A percentile compares a stretch with the other conserved stretches of the same genome.
These are phyloP conservation scores for Columbina picui DNA, from an alignment of 2,113 vertebrate genomes.

Conservation along the genomic window DNA sequence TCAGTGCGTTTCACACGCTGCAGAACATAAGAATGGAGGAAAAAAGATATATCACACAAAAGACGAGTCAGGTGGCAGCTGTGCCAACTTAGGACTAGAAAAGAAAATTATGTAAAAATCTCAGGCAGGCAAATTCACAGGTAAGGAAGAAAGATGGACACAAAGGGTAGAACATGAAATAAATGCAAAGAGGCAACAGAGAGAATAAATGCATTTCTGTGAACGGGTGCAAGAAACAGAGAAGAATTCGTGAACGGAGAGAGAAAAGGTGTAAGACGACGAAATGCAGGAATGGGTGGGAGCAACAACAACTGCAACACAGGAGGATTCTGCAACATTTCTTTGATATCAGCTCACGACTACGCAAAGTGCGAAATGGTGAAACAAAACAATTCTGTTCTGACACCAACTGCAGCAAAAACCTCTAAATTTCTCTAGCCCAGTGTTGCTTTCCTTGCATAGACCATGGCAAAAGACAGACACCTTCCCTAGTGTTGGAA, in stretches of 20 bases:
- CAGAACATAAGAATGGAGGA: neutral
- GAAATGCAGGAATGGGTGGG: neutral
- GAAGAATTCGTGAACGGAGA: neutral
- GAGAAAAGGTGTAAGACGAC: neutral
- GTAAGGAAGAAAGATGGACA: neutral
- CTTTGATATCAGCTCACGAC: neutral
- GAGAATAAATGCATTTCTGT: neutral
- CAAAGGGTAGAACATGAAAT: neutral
- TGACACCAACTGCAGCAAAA: neutral
- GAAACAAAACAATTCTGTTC: neutral
- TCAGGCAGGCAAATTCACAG: neutral
- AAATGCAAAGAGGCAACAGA: neutral
- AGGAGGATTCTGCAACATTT: neutral
- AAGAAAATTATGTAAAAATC: neutral
- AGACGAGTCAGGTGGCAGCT: conserved; percentile 13
- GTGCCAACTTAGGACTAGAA: neutral
- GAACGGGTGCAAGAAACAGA: neutral
- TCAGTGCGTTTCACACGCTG: conserved; percentile 22
- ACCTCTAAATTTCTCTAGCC: neutral
- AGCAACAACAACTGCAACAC: neutral
- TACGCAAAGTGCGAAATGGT: neutral
- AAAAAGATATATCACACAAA: neutral
- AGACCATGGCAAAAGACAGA: neutral
- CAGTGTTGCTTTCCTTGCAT: neutral
- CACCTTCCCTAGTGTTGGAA: neutral